A percentile compares a stretch with the other conserved stretches of the same genome.
Conservation (phyloP, 2,888 invertebrate genomes). For the Lasioglossum vierecki region DNA sequence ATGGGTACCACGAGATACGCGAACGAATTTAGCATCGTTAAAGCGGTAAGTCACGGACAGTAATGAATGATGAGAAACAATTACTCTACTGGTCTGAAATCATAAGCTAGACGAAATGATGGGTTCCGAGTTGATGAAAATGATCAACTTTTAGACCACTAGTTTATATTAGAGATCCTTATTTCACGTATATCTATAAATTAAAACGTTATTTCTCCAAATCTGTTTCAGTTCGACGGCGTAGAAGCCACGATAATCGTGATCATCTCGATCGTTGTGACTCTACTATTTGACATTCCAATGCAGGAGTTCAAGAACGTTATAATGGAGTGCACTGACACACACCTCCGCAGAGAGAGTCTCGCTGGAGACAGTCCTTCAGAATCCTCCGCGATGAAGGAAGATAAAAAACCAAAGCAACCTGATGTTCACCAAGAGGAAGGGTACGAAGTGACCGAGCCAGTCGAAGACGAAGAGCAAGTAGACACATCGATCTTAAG, state of each 20-base stretch:
- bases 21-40: constrained; percentile 86
- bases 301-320: constrained; percentile 86
- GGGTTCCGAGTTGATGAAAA: no score
- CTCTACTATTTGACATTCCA: constrained; percentile 88
- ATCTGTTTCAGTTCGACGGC: constrained; percentile 85
- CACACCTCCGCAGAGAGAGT: constrained; percentile 11
- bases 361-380: constrained; percentile 19
- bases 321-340: constrained; percentile 80
- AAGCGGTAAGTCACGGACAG: constrained; percentile 85
- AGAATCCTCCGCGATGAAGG: constrained; percentile 9
- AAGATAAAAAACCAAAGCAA: constrained; percentile 33
- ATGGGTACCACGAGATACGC: constrained; percentile 87
- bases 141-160: no score
- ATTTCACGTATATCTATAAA: not conserved
- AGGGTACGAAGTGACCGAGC: constrained; percentile 58
- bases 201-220: not conserved
- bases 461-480: constrained; percentile 57
- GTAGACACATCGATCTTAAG: constrained; percentile 38
- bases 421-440: constrained; percentile 48
- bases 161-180: no score
- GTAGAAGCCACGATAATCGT: constrained; percentile 86
- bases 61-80: not conserved
- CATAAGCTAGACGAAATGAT: not conserved
- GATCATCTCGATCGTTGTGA: constrained; percentile 85
- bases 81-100: not conserved